Evolutionary conservation across 2,888 invertebrate species (phyloP).

Genomic region (Griposia aprilina): DNA sequence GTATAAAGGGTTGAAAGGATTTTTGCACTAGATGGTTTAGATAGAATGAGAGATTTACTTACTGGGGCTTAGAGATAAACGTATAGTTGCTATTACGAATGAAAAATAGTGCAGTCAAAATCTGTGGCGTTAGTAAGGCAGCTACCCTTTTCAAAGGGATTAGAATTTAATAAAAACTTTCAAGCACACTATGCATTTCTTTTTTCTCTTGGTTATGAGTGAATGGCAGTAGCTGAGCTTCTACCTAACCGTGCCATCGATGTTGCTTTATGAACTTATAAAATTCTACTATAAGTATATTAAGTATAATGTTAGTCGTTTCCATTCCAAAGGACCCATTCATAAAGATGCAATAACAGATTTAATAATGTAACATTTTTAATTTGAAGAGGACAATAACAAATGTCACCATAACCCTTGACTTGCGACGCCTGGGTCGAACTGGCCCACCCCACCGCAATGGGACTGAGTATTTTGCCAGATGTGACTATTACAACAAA

Average conservation of each 20-base stretch:
- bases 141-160: background rate
- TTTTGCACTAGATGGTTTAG: conserved; percentile 50
- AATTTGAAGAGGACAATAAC: conserved; percentile 64
- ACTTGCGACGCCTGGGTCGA: conserved; percentile 60
- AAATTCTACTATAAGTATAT: background rate
- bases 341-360: conserved; percentile 48
- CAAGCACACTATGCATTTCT: background rate
- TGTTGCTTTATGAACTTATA: background rate
- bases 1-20: conserved; percentile 59
- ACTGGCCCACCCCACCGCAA: conserved; percentile 48
- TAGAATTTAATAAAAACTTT: background rate
- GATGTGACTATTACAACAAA: conserved; percentile 87
- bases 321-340: conserved; percentile 11
- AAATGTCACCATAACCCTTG: conserved; percentile 69
- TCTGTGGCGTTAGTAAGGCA: background rate
- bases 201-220: background rate
- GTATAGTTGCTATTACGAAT: background rate
- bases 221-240: background rate
- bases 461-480: conserved; percentile 79
- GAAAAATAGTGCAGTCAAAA: background rate
- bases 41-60: conserved; percentile 61
- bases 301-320: background rate
- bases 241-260: too few species aligned
- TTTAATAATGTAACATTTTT: conserved; percentile 63
- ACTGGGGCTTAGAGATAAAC: conserved; percentile 32